A percentile compares a stretch with the other conserved stretches of the same genome.
Conservation (phyloP, 2,113 vertebrate genomes). For the Eira barbara region DNA sequence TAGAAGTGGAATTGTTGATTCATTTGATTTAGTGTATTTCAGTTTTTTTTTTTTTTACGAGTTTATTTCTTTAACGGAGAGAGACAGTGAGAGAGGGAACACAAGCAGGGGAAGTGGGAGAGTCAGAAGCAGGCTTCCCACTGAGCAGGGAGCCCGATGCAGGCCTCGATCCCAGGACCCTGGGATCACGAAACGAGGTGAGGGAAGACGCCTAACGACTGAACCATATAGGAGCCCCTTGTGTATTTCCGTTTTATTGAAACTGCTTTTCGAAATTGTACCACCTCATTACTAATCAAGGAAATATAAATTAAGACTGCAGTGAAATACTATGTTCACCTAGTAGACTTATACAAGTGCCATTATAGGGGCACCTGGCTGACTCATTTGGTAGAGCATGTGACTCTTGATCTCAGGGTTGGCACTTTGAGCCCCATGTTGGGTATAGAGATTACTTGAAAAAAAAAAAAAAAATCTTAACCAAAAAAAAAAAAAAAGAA, state of each 20-base stretch:
- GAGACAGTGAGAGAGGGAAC: no score
- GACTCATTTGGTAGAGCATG: not conserved
- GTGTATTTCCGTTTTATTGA: constrained; percentile 47
- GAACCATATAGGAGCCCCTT: no score
- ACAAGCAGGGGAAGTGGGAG: not conserved
- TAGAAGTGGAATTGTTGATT: not conserved
- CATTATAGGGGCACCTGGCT: not conserved
- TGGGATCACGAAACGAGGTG: no score
- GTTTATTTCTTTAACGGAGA: not conserved
- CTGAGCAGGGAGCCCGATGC: no score
- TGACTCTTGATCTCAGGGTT: not conserved
- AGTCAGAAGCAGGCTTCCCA: no score
- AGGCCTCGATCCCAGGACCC: no score
- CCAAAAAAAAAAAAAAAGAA: not conserved
- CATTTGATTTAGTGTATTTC: not conserved
- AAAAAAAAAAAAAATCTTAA: not conserved
- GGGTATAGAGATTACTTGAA: not conserved
- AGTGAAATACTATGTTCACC: not conserved
- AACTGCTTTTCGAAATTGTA: constrained; percentile 13
- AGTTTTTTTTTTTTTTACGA: no score
- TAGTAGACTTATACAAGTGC: constrained; percentile 1
- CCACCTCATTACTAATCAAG: constrained; percentile 16
- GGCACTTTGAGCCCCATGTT: not conserved
- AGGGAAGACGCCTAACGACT: no score
- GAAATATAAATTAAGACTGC: not conserved